Base-by-base conservation (phyloP, 2,888 invertebrate species). In the Eupsilia transversa region DNA sequence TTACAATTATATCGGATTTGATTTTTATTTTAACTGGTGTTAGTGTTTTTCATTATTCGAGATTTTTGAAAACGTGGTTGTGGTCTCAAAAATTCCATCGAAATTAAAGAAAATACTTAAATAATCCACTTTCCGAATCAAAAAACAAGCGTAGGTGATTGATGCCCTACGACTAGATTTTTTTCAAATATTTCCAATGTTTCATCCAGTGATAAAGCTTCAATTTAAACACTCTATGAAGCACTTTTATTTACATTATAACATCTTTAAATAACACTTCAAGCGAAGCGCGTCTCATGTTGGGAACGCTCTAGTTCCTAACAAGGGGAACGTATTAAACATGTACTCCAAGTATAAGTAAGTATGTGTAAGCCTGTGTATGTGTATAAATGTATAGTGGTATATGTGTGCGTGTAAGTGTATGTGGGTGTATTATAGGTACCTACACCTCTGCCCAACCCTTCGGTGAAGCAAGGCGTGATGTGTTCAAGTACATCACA, bases 251-350 rank as follows among this genome's bases (percentile, higher is more conserved):
- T 67, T 54, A 46, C 6, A n/a, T 27, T 14, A 52, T 14, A 20
- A 35, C 66, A 75, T 72, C 64, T 77, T 74, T 46, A 63, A 83
- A 77, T 43, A 61, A 27, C 30, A 72, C 65, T 74, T 68, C 49
- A 72, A 78, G 59, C 52, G 64, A 77, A 67, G 38, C 46, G 33
- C 68, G 49, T 41, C 38, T 74, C 61, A 56, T 72, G 63, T 67
- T 66, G 49, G 74, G 64, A 56, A 80, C 70, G 73, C 74, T 74
- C 81, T 81, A 78, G 57, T 86, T 80, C 77, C 43, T 30, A 54
- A 41, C 35, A 49, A 60, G 43, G 69, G 60, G 27, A 56, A 54
- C 23, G n/a, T 27, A 49, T n/a, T 17, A 17, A 43, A 67, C 20
- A 63, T 52, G 6, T 38, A 38, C 30, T 30, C 60, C 0, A 33